phyloP scores from a whole-genome alignment of 37 sponge, comb jelly and placozoan species.

The Halisarca cf. caerulea region DNA sequence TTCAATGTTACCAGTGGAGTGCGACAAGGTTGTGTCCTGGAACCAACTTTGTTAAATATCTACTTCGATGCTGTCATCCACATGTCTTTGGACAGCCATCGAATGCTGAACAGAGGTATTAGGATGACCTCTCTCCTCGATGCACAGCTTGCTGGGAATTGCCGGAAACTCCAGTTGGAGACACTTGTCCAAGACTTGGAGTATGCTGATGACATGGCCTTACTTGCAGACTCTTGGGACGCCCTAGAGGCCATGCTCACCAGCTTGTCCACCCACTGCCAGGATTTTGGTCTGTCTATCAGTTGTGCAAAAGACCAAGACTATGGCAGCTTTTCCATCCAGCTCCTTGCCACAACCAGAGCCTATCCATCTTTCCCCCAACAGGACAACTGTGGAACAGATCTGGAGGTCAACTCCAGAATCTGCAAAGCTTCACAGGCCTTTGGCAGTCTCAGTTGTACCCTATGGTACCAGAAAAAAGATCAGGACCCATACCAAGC shows the following conservation, averaged over 20 bases:
- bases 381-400: too few species aligned
- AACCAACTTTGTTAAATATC: slow-evolving; percentile 8
- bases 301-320: slow-evolving; percentile 20
- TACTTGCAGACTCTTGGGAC: background rate
- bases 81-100: background rate
- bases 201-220: slow-evolving; percentile 8
- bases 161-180: background rate
- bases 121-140: background rate
- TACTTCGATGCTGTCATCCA: slow-evolving; percentile 6
- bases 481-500: too few species aligned
- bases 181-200: background rate
- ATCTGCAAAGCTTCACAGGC: too few species aligned
- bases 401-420: too few species aligned
- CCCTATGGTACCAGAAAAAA: too few species aligned
- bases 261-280: background rate
- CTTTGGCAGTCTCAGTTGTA: too few species aligned
- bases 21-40: slow-evolving; percentile 9
- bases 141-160: background rate
- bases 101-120: background rate
- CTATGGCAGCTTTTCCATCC: background rate
- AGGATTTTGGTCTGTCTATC: background rate
- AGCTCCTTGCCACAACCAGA: too few species aligned
- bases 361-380: too few species aligned
- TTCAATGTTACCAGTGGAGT: slow-evolving; percentile 6
- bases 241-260: background rate